Percentiles rank a stretch among this genome's conserved stretches.
Conservation (phyloP, 2,797 vertebrate species). For the Echiichthys vipera region DNA sequence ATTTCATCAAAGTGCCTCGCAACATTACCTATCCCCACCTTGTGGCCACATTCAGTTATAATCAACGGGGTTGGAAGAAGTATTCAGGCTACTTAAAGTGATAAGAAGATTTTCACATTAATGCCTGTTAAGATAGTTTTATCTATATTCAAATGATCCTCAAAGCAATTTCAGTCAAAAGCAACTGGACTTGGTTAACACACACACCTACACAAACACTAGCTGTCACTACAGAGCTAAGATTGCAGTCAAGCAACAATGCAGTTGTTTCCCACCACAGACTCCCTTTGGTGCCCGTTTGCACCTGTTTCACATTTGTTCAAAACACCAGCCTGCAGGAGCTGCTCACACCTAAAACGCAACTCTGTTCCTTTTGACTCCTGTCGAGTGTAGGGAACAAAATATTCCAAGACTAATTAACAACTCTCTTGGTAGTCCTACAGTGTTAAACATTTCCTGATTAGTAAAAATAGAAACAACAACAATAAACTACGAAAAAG, state of each 20-base stretch:
- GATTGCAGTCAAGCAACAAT: too few relatives aligned
- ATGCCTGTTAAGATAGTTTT: too few relatives aligned
- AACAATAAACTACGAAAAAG: background rate
- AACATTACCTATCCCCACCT: constrained; percentile 31
- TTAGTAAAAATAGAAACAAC: background rate
- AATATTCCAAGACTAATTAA: background rate
- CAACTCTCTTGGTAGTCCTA: background rate
- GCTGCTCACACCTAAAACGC: background rate
- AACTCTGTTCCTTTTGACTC: background rate
- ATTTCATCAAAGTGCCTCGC: background rate
- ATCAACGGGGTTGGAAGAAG: background rate
- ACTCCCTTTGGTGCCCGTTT: background rate
- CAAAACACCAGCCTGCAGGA: background rate
- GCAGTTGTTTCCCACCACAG: background rate
- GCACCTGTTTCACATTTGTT: background rate
- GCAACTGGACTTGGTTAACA: too few relatives aligned
- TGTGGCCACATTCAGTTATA: constrained; percentile 21
- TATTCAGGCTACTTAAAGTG: too few relatives aligned
- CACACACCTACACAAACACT: too few relatives aligned
- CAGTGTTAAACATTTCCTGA: background rate
- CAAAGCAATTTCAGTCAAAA: too few relatives aligned
- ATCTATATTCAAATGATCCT: too few relatives aligned
- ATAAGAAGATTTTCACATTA: too few relatives aligned
- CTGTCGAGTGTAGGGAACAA: background rate
- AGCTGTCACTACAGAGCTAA: too few relatives aligned